Evolutionary conservation across 2,113 vertebrate genomes (phyloP), one percentile per base, ranked within the genome.

Genomic region (Todiramphus chloris): DNA sequence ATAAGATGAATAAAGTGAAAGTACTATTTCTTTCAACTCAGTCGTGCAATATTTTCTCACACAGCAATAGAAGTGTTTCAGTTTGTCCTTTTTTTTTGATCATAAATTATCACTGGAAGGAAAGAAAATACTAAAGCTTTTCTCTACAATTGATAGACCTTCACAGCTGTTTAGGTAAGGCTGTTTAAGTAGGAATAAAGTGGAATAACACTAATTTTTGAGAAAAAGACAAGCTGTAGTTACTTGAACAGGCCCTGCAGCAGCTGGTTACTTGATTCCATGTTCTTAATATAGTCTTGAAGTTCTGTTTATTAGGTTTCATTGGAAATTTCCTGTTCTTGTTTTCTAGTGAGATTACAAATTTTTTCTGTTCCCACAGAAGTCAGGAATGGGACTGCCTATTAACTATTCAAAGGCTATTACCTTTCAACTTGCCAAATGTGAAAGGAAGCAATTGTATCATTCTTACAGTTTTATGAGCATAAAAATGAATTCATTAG

Each of bases 401-500:
- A n/a, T 84, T 95, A 93, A 72, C 87, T 94, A n/a, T 84, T 84
- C 63, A 82, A 43, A 0, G 0, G 58, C 39, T 87, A 82, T 91
- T 93, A 79, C 87, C 90, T 92, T 95, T 79, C 69, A 93, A 64
- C 69, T 73, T 89, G 43, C 78, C 66, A 76, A 94, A 93, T 82
- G 84, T 73, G 77, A 66, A 84, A 93, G 74, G 76, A 95, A 93
- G 87, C 89, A 79, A 13, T 79, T 48, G 66, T 91, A 95, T 75
- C 33, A 72, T 87, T 96, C 77, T 93, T 78, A 72, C 53, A 69
- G 39, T 79, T 97, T 95, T 76, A 87, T 75, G 91, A 84, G 83
- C 46, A 6, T 94, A 95, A 94, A 93, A 97, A 87, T 79, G 53
- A 95, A 91, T 96, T 96, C 73, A 89, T 94, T 96, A 96, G 67